Evolutionary conservation across 2,888 invertebrate species (phyloP).

Genomic region (Drosophila acutilabella): DNA sequence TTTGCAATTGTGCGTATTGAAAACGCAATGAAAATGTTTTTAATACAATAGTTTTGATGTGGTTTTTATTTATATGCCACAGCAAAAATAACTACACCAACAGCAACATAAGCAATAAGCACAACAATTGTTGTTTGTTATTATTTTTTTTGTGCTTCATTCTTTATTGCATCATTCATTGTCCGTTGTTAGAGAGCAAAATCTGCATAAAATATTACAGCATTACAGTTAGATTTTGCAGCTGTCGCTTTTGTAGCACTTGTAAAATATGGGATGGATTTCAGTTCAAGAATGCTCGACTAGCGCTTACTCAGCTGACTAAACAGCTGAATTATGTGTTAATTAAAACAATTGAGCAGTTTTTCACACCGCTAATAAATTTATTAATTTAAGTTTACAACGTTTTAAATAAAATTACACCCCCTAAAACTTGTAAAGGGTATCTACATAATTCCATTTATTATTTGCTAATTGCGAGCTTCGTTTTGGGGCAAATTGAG

Average conservation of each 20-base stretch:
- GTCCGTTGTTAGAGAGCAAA: slow-evolving; percentile 40
- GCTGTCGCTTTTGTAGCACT: slow-evolving; percentile 33
- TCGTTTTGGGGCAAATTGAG: slow-evolving; percentile 11
- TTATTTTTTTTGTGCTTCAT: slow-evolving; percentile 21
- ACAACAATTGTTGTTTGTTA: slow-evolving; percentile 19
- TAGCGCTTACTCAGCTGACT: neutral
- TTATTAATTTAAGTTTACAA: too few relatives aligned
- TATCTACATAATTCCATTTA: slow-evolving; percentile 24
- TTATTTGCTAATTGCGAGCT: slow-evolving; percentile 45
- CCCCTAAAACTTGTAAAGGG: neutral
- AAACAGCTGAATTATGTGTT: neutral
- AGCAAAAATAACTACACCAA: slow-evolving; percentile 21
- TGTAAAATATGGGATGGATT: neutral
- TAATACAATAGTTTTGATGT: slow-evolving; percentile 67
- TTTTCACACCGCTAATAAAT: too few relatives aligned
- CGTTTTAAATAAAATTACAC: too few relatives aligned
- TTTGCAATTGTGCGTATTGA: slow-evolving; percentile 64
- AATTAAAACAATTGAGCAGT: neutral
- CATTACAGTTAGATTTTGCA: slow-evolving; percentile 48
- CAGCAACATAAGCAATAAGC: neutral
- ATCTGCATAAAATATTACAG: slow-evolving; percentile 35
- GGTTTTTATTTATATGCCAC: slow-evolving; percentile 68
- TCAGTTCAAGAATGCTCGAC: neutral
- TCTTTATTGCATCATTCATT: slow-evolving; percentile 17
- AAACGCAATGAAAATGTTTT: slow-evolving; percentile 63